Conservation (phyloP, 2,888 invertebrate genomes). For the Maniola hyperantus region DNA sequence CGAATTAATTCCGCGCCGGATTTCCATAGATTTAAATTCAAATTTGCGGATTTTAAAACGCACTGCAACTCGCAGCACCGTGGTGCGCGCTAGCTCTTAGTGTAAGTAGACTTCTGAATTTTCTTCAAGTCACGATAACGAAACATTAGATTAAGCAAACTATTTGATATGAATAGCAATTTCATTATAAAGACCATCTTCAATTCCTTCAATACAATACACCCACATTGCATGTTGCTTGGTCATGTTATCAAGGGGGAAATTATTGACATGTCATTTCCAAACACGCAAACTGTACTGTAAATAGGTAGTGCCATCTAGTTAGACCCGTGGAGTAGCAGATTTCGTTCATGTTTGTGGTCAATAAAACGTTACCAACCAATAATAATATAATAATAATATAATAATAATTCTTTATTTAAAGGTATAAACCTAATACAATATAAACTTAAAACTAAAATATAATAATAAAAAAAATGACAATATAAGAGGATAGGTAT, state of each 20-base stretch:
- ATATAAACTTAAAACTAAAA: too few relatives aligned
- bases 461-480: too few relatives aligned
- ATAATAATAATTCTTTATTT: too few relatives aligned
- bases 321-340: not conserved
- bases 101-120: not conserved
- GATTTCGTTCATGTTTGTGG: not conserved
- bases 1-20: too few relatives aligned
- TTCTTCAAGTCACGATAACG: slow-evolving; percentile 12
- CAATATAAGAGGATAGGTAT: too few relatives aligned
- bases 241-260: slow-evolving; percentile 8
- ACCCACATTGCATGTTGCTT: slow-evolving; percentile 14
- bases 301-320: not conserved
- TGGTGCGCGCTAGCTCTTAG: too few relatives aligned
- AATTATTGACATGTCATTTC: slow-evolving; percentile 20
- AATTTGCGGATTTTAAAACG: too few relatives aligned
- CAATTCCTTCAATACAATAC: slow-evolving; percentile 1
- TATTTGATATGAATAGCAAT: slow-evolving; percentile 23
- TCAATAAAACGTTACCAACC: too few relatives aligned
- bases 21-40: too few relatives aligned
- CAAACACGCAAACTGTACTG: slow-evolving; percentile 6
- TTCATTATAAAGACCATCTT: slow-evolving; percentile 18
- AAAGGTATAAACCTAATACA: too few relatives aligned
- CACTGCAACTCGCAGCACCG: too few relatives aligned
- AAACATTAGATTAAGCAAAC: slow-evolving; percentile 17
- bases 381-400: too few relatives aligned